These are phyloP conservation scores for Drosophila malerkotliana DNA, from an alignment of 1,140 invertebrate species.

Conservation along the genomic window DNA sequence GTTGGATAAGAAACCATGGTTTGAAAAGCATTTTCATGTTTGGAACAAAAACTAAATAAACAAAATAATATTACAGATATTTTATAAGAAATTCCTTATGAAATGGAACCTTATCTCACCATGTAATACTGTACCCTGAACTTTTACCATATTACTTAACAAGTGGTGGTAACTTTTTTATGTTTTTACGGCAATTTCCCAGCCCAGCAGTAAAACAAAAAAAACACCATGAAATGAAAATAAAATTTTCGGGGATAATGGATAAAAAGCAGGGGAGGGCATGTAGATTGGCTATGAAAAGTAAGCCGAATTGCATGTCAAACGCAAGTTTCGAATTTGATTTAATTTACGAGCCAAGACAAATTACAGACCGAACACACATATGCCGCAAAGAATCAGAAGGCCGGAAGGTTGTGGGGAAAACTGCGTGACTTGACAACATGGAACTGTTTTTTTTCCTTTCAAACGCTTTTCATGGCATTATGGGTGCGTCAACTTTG, in stretches of 20 bases:
- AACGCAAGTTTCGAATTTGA: constrained; percentile 78
- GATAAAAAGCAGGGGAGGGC: constrained; percentile 10
- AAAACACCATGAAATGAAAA: constrained; percentile 13
- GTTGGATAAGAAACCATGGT: constrained; percentile 9
- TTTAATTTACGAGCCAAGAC: constrained; percentile 77
- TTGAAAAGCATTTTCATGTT: not conserved
- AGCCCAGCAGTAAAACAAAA: constrained; percentile 31
- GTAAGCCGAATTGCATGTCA: constrained; percentile 71
- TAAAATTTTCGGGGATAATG: constrained; percentile 38
- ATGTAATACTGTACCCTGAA: no score
- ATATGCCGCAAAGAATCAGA: constrained; percentile 43
- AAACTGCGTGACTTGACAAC: constrained; percentile 62
- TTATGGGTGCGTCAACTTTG: constrained; percentile 64
- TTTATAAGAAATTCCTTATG: no score
- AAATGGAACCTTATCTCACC: no score
- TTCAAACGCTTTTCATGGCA: constrained; percentile 37
- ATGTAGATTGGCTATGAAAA: constrained; percentile 15
- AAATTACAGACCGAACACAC: constrained; percentile 57
- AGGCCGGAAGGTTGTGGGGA: constrained; percentile 5
- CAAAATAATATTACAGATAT: not conserved
- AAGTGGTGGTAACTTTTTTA: constrained; percentile 55
- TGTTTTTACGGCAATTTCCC: constrained; percentile 72
- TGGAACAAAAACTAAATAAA: not conserved
- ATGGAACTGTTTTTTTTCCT: constrained; percentile 35
- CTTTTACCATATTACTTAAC: not conserved